phyloP scores from a whole-genome alignment of 1,140 invertebrate genomes.

The Neodiprion pinetum region DNA sequence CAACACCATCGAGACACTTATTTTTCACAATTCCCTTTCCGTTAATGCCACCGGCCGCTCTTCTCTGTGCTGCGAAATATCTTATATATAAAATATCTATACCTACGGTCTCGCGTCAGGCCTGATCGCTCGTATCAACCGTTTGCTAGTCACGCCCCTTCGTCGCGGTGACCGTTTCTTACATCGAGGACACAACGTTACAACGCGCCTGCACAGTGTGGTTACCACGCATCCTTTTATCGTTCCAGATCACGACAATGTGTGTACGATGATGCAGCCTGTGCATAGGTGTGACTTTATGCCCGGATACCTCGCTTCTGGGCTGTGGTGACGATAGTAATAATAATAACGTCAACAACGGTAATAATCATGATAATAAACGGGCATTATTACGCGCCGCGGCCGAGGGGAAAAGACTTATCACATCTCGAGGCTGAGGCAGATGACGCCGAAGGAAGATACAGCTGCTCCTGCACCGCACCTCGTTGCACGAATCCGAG shows the following conservation, averaged over 20 bases:
- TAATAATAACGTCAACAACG: neutral
- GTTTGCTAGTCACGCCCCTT: neutral
- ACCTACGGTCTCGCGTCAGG: neutral
- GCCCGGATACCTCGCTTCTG: no score
- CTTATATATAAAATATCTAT: no score
- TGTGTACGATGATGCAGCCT: no score
- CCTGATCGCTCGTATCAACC: neutral
- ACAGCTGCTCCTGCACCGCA: neutral
- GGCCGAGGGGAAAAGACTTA: slow-evolving; percentile 1
- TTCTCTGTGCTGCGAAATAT: no score
- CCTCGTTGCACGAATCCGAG: neutral
- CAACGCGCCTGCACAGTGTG: neutral
- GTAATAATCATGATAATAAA: neutral
- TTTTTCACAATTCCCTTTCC: no score
- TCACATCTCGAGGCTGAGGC: neutral
- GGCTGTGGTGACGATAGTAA: neutral
- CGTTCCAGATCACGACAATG: slow-evolving; percentile 3
- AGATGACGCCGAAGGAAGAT: neutral
- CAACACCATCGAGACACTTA: no score
- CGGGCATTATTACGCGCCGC: neutral
- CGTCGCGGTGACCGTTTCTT: neutral
- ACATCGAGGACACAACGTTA: neutral
- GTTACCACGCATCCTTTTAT: neutral
- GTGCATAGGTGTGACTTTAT: no score
- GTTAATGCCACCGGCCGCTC: no score